phyloP scores from a whole-genome alignment of 92 coral and sea anemone genomes.

The Umimayanthus kanabou region DNA sequence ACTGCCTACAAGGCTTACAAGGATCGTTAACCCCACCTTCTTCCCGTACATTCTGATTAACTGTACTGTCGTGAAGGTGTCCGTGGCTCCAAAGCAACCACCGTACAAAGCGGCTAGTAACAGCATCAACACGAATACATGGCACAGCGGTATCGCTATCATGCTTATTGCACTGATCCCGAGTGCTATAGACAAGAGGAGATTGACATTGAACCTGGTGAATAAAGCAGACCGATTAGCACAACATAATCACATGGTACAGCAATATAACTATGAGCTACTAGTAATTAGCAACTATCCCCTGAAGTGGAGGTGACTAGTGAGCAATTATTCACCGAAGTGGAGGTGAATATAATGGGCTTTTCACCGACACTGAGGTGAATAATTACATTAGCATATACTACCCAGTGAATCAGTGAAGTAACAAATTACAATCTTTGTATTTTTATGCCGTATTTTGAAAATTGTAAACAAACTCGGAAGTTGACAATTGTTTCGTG shows the following conservation, averaged over 20 bases:
- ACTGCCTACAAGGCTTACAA: background rate
- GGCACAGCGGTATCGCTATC: conserved; percentile 82
- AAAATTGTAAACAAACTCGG: too few relatives aligned
- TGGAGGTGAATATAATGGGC: too few relatives aligned
- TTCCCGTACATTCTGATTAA: conserved; percentile 86
- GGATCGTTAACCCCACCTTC: conserved; percentile 54
- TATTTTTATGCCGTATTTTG: too few relatives aligned
- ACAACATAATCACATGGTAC: background rate
- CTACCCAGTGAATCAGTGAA: too few relatives aligned
- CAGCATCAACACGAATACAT: conserved; percentile 65
- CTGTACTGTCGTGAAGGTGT: conserved; percentile 85
- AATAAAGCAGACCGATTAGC: background rate
- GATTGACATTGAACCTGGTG: conserved; percentile 77
- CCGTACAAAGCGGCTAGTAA: conserved; percentile 84
- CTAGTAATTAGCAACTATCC: too few relatives aligned
- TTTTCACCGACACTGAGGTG: too few relatives aligned
- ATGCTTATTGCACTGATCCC: conserved; percentile 86
- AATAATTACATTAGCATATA: too few relatives aligned
- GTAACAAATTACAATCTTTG: too few relatives aligned
- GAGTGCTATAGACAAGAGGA: conserved; percentile 76
- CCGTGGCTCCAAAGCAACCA: conserved; percentile 93
- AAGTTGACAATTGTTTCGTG: too few relatives aligned
- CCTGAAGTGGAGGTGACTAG: too few relatives aligned
- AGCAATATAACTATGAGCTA: too few relatives aligned
- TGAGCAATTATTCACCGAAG: too few relatives aligned